These are phyloP conservation scores for Urocitellus parryii DNA, from an alignment of 2,113 vertebrate species.

Conservation along the genomic window DNA sequence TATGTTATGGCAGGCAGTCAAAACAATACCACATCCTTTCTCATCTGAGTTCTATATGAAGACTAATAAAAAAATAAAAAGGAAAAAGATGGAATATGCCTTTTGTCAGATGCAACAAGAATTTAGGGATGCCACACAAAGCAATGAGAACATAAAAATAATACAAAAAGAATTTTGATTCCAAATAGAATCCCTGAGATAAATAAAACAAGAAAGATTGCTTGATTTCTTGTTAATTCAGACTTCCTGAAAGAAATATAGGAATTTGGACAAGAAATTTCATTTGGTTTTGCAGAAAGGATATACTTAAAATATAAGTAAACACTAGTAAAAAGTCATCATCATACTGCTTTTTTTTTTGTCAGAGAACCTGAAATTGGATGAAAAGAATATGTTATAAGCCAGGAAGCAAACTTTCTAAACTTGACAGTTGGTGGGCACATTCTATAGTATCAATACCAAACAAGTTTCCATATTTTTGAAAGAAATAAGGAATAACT, in stretches of 20 bases:
- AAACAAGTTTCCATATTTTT: constrained; percentile 10
- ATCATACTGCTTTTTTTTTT: not conserved
- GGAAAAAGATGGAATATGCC: constrained; percentile 11
- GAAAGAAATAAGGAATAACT: constrained; percentile 18
- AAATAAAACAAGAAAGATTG: not conserved
- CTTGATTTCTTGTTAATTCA: constrained; percentile 17
- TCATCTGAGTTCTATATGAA: constrained; percentile 75
- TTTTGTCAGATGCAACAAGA: constrained; percentile 40
- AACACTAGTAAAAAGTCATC: not conserved
- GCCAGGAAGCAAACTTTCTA: constrained; percentile 30
- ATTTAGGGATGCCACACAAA: constrained; percentile 59
- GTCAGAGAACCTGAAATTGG: not conserved
- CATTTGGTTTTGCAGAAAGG: constrained; percentile 22
- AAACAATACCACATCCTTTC: constrained; percentile 65
- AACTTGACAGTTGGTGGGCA: not conserved
- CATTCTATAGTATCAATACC: not conserved
- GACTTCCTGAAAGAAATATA: constrained; percentile 52
- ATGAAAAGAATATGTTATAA: not conserved
- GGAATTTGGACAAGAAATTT: constrained; percentile 40
- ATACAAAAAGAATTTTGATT: constrained; percentile 35
- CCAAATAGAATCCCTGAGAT: constrained; percentile 22
- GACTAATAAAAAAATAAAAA: constrained; percentile 64
- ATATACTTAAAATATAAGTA: not conserved
- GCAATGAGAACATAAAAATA: not conserved
- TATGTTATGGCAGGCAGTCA: constrained; percentile 76